phyloP scores from a whole-genome alignment of 2,888 invertebrate genomes.

The Drosophila pullipes region DNA sequence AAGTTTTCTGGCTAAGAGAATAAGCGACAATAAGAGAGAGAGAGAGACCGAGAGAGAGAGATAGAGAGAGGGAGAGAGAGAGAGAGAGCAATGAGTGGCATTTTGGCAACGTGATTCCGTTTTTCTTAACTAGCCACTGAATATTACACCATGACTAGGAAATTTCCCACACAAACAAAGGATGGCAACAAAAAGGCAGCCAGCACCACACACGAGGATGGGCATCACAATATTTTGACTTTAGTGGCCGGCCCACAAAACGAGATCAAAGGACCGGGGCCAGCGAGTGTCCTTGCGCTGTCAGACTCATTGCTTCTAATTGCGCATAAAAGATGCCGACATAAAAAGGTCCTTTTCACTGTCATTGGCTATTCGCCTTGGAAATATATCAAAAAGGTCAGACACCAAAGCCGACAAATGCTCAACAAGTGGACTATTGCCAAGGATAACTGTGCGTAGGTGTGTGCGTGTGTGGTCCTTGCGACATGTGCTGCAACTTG shows the following conservation, averaged over 20 bases:
- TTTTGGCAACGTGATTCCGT: conserved; percentile 52
- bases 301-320: conserved; percentile 71
- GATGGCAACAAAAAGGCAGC: conserved; percentile 3
- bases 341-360: conserved; percentile 50
- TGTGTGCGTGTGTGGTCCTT: conserved; percentile 57
- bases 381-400: conserved; percentile 60
- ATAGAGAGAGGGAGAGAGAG: neutral
- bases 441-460: conserved; percentile 20
- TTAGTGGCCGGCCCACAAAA: conserved; percentile 51
- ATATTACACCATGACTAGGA: conserved; percentile 53
- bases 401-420: conserved; percentile 51
- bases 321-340: conserved; percentile 70
- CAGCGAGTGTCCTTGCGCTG: conserved; percentile 67
- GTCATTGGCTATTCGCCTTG: conserved; percentile 39
- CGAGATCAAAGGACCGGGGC: conserved; percentile 51
- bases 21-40: neutral
- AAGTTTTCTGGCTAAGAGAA: conserved; percentile 67
- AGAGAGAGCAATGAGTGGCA: neutral
- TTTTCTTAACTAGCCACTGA: conserved; percentile 51
- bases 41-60: neutral
- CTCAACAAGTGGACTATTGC: conserved; percentile 53
- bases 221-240: conserved; percentile 73
- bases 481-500: conserved; percentile 18
- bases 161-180: conserved; percentile 59
- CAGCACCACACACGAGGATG: conserved; percentile 57